These are phyloP conservation scores for Sminthurides aquaticus DNA, from an alignment of 2,888 invertebrate species.

Conservation along the genomic window DNA sequence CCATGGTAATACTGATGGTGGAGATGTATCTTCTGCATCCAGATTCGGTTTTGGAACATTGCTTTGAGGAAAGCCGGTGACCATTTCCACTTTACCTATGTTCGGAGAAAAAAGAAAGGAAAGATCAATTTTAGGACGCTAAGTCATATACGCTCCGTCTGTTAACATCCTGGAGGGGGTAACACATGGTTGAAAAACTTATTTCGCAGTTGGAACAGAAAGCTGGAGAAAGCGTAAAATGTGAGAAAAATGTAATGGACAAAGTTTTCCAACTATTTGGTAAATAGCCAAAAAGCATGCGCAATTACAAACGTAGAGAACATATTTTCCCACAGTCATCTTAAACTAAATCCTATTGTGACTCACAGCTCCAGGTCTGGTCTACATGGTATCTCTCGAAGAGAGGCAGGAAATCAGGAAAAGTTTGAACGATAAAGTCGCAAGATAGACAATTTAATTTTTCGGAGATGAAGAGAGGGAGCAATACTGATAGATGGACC, in stretches of 20 bases:
- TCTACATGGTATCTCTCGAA: too few relatives aligned
- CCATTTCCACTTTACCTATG: conserved; percentile 65
- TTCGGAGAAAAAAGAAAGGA: conserved; percentile 1
- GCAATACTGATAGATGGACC: too few relatives aligned
- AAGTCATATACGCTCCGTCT: too few relatives aligned
- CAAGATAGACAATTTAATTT: too few relatives aligned
- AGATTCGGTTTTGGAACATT: neutral
- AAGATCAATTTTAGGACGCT: conserved; percentile 12
- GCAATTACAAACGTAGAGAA: neutral
- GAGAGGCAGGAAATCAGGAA: too few relatives aligned
- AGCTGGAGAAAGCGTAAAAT: neutral
- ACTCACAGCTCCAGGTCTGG: too few relatives aligned
- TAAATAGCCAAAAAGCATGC: conserved; percentile 4
- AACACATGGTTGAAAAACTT: neutral
- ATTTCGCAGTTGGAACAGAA: neutral
- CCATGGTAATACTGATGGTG: conserved; percentile 48
- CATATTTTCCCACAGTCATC: too few relatives aligned
- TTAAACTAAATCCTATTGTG: too few relatives aligned
- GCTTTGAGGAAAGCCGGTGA: conserved; percentile 56
- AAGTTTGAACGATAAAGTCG: too few relatives aligned
- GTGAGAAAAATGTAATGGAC: conserved; percentile 16
- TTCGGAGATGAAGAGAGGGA: too few relatives aligned
- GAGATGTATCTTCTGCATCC: neutral
- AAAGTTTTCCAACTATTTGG: neutral
- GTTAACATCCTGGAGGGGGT: neutral